Percentiles rank a stretch among this genome's conserved stretches.
Conservation (phyloP, 2,113 vertebrate species). For the Egretta garzetta region DNA sequence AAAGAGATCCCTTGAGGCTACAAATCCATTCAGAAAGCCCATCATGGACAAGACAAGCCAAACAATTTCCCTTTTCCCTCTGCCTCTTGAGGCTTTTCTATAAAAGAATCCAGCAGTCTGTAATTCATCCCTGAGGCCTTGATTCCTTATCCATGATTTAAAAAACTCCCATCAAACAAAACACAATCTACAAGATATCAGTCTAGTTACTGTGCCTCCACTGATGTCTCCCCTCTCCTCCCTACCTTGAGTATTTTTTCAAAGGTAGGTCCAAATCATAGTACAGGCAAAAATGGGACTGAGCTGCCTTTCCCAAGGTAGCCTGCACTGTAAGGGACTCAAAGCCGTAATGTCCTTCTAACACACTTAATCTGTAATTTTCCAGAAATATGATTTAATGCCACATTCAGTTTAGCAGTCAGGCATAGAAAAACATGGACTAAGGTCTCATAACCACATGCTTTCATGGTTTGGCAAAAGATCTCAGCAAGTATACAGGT, state of each 20-base stretch:
- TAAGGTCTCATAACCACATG: background rate
- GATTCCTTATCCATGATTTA: background rate
- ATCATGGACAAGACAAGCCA: background rate
- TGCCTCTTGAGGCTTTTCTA: background rate
- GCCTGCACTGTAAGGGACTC: background rate
- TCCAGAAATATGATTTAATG: background rate
- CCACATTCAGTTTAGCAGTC: background rate
- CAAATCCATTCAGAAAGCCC: background rate
- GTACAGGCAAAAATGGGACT: background rate
- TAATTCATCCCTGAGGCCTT: background rate
- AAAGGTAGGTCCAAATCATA: background rate
- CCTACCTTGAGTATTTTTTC: background rate
- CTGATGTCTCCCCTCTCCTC: background rate
- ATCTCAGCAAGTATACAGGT: background rate
- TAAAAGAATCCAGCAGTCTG: background rate
- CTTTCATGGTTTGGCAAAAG: background rate
- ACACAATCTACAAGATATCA: background rate
- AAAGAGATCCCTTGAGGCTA: background rate
- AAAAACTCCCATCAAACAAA: background rate
- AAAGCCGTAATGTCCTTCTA: background rate
- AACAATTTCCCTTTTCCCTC: background rate
- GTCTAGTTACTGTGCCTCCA: background rate
- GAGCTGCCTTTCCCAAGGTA: background rate
- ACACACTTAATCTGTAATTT: background rate
- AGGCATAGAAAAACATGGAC: background rate